Conservation (phyloP, 2,888 invertebrate genomes). For the Pasiphila rectangulata region DNA sequence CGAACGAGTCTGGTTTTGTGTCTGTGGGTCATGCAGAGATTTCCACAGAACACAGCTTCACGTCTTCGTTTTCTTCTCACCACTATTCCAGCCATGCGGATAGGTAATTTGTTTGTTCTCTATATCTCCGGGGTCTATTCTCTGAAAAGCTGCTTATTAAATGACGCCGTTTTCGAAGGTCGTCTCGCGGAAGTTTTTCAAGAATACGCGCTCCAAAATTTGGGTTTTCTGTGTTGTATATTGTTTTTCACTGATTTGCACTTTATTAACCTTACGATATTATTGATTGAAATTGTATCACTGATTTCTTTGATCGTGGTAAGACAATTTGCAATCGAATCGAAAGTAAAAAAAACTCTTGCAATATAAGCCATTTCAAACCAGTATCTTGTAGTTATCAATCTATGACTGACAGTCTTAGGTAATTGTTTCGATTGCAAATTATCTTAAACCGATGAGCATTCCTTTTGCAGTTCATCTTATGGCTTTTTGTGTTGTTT, state of each 20-base stretch:
- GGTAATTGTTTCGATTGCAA: slow-evolving; percentile 4
- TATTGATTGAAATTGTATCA: slow-evolving; percentile 22
- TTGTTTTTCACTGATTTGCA: slow-evolving; percentile 33
- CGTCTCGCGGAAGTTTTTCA: neutral
- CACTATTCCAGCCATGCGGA: slow-evolving; percentile 73
- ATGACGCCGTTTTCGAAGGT: neutral
- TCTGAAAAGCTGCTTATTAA: neutral
- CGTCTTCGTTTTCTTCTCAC: slow-evolving; percentile 69
- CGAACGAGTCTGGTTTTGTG: slow-evolving; percentile 78
- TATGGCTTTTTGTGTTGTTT: slow-evolving; percentile 55
- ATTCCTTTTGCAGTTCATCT: slow-evolving; percentile 23
- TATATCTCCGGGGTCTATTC: neutral
- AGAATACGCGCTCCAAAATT: slow-evolving; percentile 18
- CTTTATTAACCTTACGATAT: slow-evolving; percentile 25
- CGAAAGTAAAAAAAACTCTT: neutral
- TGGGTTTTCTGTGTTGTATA: slow-evolving; percentile 21
- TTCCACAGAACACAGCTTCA: slow-evolving; percentile 71
- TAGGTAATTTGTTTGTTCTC: slow-evolving; percentile 52
- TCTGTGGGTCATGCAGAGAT: slow-evolving; percentile 75
- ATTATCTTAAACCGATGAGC: slow-evolving; percentile 5
- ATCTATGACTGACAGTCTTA: too few relatives aligned
- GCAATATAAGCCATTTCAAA: too few relatives aligned
- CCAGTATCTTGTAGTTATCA: too few relatives aligned
- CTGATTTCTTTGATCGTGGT: slow-evolving; percentile 15
- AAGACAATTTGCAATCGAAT: slow-evolving; percentile 11